Conservation (phyloP, 2,797 vertebrate genomes). For the Eremophila alpestris region DNA sequence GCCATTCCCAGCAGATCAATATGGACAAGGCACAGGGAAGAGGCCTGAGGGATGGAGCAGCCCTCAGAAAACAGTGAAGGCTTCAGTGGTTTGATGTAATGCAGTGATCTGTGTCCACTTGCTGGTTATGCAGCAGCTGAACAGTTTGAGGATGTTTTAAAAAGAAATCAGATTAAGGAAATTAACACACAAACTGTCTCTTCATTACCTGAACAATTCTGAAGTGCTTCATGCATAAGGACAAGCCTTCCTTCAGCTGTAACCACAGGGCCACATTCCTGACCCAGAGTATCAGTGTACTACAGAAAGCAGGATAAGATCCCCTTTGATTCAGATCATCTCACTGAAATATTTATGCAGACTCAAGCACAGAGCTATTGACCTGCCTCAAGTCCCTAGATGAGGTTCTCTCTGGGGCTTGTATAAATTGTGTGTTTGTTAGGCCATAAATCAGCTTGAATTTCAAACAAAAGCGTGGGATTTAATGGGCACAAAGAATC, state of each 20-base stretch:
- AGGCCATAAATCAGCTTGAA: constrained; percentile 32
- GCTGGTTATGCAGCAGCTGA: neutral
- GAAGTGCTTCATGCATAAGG: neutral
- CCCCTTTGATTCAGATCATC: constrained; percentile 31
- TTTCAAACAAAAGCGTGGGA: neutral
- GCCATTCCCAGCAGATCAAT: neutral
- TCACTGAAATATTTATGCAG: neutral
- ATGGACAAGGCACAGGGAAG: neutral
- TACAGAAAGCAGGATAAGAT: neutral
- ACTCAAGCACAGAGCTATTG: neutral
- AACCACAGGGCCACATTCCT: neutral
- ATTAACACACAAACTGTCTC: neutral
- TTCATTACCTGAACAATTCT: neutral
- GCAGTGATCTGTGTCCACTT: neutral
- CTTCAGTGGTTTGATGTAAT: neutral
- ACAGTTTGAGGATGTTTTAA: neutral
- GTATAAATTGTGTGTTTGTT: neutral
- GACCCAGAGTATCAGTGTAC: neutral
- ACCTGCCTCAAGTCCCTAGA: neutral
- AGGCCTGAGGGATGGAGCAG: neutral
- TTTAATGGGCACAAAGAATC: neutral
- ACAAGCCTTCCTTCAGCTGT: neutral
- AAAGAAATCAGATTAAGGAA: neutral
- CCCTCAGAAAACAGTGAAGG: neutral
- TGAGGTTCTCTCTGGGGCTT: neutral